These are phyloP conservation scores for Hymenopus coronatus DNA, from an alignment of 2,888 invertebrate genomes.

Conservation along the genomic window DNA sequence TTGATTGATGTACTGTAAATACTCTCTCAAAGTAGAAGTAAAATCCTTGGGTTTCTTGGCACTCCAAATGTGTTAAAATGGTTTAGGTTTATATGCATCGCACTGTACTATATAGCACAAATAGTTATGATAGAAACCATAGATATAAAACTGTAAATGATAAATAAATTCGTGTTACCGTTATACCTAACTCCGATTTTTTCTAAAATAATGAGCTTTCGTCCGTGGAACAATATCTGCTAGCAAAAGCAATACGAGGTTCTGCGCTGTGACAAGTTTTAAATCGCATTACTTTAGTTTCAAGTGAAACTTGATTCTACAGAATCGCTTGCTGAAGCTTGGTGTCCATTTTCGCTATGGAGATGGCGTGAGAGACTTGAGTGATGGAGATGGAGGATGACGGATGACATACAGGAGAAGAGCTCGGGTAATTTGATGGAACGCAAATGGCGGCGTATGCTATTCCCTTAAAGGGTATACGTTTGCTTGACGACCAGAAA, in stretches of 20 bases:
- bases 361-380: neutral
- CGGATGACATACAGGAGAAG: neutral
- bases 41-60: too few relatives aligned
- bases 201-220: too few relatives aligned
- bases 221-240: too few relatives aligned
- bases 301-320: neutral
- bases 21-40: too few relatives aligned
- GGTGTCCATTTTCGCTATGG: neutral
- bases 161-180: too few relatives aligned
- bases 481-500: neutral
- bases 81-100: too few relatives aligned
- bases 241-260: neutral
- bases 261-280: neutral
- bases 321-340: neutral
- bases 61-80: too few relatives aligned
- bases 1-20: too few relatives aligned
- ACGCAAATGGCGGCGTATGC: neutral
- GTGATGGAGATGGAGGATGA: neutral
- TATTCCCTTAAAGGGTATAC: neutral
- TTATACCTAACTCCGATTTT: too few relatives aligned
- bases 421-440: neutral
- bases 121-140: too few relatives aligned
- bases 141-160: too few relatives aligned
- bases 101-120: too few relatives aligned
- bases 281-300: neutral